Percentiles rank a stretch among this genome's conserved stretches.
These are phyloP conservation scores for Catostylus mosaicus DNA, from an alignment of 30 jellyfish, hydroid and myxozoan genomes.

Conservation along the genomic window DNA sequence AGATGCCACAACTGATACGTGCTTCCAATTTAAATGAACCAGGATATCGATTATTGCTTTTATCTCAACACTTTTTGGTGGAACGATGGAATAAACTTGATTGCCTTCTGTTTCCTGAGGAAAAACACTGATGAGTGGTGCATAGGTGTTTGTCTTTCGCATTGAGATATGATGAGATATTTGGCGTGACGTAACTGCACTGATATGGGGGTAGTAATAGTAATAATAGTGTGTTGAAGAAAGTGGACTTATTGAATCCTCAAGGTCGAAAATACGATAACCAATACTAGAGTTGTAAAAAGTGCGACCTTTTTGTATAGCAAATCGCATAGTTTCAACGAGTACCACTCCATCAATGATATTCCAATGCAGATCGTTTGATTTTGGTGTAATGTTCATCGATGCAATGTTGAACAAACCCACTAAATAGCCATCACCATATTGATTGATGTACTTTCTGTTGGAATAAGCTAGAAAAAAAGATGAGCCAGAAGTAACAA, in stretches of 20 bases:
- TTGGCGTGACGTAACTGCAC: conserved; percentile 8
- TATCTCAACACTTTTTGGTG: conserved; percentile 46
- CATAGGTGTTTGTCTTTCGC: not conserved
- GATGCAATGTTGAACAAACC: no score
- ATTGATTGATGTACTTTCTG: no score
- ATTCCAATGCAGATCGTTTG: no score
- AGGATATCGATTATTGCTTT: conserved; percentile 53
- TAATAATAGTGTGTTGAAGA: no score
- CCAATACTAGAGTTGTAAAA: not conserved
- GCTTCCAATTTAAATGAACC: conserved; percentile 51
- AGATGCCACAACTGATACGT: conserved; percentile 58
- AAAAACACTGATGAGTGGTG: not conserved
- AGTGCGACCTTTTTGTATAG: not conserved
- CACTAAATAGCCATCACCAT: no score
- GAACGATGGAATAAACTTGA: conserved; percentile 64
- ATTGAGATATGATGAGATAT: not conserved
- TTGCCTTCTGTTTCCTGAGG: not conserved
- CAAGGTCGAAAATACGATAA: not conserved
- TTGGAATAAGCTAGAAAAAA: no score
- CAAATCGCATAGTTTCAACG: conserved; percentile 8
- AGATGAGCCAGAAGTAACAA: no score
- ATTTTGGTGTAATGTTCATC: no score
- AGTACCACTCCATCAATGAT: conserved; percentile 6
- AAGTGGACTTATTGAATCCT: not conserved
- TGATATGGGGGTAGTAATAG: not conserved